These are phyloP conservation scores for Podargus strigoides DNA, from an alignment of 2,797 vertebrate genomes.

Conservation along the genomic window DNA sequence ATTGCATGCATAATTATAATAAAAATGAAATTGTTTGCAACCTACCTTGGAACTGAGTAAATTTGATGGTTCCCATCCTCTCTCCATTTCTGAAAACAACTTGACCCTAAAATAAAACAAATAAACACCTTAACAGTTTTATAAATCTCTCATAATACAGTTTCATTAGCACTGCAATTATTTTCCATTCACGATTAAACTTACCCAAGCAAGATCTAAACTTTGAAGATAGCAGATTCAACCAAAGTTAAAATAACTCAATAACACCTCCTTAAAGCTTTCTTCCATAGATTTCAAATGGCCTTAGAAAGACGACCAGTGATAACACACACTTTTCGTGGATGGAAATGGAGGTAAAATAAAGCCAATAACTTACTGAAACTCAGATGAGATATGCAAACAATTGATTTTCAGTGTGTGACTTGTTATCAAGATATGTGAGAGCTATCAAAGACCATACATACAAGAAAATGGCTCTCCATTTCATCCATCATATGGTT, in stretches of 20 bases:
- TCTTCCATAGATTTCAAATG: not conserved
- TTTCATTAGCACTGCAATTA: not conserved
- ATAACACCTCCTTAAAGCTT: not conserved
- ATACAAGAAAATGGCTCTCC: not conserved
- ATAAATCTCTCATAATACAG: not conserved
- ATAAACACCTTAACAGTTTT: conserved; percentile 48
- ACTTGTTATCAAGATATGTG: not conserved
- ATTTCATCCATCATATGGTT: not conserved
- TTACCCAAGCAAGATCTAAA: not conserved
- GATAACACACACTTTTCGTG: not conserved
- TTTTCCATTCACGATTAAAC: not conserved
- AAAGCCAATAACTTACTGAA: not conserved
- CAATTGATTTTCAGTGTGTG: not conserved
- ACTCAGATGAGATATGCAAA: not conserved
- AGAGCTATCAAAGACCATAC: not conserved
- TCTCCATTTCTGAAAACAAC: conserved; percentile 99
- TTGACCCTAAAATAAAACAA: conserved; percentile 87
- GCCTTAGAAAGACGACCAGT: not conserved
- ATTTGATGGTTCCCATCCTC: conserved; percentile 98
- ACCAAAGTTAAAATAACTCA: not conserved
- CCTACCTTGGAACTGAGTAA: conserved; percentile 98
- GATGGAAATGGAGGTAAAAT: not conserved
- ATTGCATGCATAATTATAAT: not conserved
- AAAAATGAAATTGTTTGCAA: conserved; percentile 30
- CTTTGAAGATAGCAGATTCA: not conserved